Base-by-base conservation (phyloP, 2,888 invertebrate species). In the Disparrhopalites patrizii region DNA sequence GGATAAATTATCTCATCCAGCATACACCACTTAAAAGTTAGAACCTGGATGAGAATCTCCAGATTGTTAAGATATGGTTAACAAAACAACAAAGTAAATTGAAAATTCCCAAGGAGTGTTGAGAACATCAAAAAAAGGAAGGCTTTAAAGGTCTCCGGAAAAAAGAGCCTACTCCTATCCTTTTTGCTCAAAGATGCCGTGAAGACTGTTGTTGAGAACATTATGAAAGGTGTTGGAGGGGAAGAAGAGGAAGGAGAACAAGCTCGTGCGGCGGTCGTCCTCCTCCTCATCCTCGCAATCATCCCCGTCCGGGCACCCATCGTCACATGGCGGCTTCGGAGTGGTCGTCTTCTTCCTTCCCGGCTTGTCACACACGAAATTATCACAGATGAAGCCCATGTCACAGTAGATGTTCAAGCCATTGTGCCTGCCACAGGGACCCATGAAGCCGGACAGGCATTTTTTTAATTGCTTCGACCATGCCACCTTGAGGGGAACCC, bases 231-330 rank as follows among this genome's bases (percentile, higher is more conserved):
- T 56, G 23, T 36, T 38, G 20, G 40, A 23, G 13, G 61, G 61
- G 23, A 61, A 61, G 50, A 61, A 61, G 10, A 61, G 23, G 8
- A 61, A 13, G 1, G 61, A 61, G 47, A 61, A 61, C 4, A 61
- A 18, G 31, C 28, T 50, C 47, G 40, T 20, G 2, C 10, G 13
- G 2, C 20, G 23, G 33, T 31, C 56, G 7, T 13, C 23, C 5
- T 3, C 33, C 18, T 2, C 8, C 27, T 47, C 50, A 13, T 33
- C 51, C 4, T 51, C 25, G 15, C 51, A 20, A 5, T 27, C 51
- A 4, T 51, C 51, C 38, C 38, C 7, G n/a, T n/a, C n/a, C n/a
- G n/a, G n/a, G n/a, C n/a, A n/a, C n/a, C 38, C 57, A 7, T 23
- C 38, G 13, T 13, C 38, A 20, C 36, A 36, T 3, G 61, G 30